Conservation (phyloP, 2,888 invertebrate species). For the Rhagonycha lutea region DNA sequence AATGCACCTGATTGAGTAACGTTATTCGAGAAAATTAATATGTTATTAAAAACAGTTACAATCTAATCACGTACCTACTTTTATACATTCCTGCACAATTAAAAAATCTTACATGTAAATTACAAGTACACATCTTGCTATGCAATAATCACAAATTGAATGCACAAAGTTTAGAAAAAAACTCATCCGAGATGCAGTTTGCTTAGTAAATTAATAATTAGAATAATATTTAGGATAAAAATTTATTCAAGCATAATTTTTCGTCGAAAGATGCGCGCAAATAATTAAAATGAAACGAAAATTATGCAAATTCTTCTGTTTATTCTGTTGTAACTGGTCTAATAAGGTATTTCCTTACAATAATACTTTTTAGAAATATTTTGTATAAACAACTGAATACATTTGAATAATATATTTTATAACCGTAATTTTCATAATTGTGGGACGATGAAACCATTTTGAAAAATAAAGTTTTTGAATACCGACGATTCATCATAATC, state of each 20-base stretch:
- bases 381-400: constrained; percentile 7
- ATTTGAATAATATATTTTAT: background rate
- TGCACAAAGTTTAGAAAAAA: background rate
- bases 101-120: background rate
- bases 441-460: background rate
- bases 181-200: background rate
- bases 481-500: constrained; percentile 9
- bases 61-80: background rate
- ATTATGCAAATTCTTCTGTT: constrained; percentile 32
- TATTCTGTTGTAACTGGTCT: constrained; percentile 25
- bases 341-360: constrained; percentile 27
- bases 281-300: constrained; percentile 34
- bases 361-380: background rate
- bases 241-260: background rate
- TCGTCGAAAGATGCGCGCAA: constrained; percentile 21
- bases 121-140: background rate
- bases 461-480: background rate
- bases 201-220: background rate
- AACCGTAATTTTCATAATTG: background rate
- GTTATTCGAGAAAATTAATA: background rate
- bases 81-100: background rate
- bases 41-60: background rate
- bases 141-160: background rate
- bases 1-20: background rate
- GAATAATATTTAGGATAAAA: background rate